These are phyloP conservation scores for Eulithis prunata DNA, from an alignment of 2,888 invertebrate species.

Conservation along the genomic window DNA sequence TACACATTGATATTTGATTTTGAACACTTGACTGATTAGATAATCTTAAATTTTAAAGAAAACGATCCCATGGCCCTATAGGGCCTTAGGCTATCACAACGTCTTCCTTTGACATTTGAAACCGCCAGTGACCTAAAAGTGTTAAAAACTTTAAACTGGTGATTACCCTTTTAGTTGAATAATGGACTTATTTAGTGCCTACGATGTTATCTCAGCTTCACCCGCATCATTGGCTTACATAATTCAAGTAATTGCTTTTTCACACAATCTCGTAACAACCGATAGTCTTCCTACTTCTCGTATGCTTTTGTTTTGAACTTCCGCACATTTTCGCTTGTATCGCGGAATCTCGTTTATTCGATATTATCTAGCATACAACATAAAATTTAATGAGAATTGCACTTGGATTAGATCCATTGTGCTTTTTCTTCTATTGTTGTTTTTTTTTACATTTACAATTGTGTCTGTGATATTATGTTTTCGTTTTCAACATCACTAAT, in stretches of 20 bases:
- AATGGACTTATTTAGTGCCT: background rate
- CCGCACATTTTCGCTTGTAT: slow-evolving; percentile 50
- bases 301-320: slow-evolving; percentile 56
- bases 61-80: too few species aligned
- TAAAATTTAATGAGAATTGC: slow-evolving; percentile 23
- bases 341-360: slow-evolving; percentile 36
- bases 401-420: slow-evolving; percentile 30
- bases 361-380: slow-evolving; percentile 36
- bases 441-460: background rate
- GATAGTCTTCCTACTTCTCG: slow-evolving; percentile 70
- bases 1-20: too few species aligned
- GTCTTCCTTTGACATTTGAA: too few species aligned
- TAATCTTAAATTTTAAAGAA: too few species aligned
- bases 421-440: slow-evolving; percentile 22
- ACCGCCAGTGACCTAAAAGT: too few species aligned
- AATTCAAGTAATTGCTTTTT: slow-evolving; percentile 74
- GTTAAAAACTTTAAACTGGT: too few species aligned
- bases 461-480: background rate
- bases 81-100: too few species aligned
- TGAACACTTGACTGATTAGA: too few species aligned
- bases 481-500: background rate
- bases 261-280: slow-evolving; percentile 66
- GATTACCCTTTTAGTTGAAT: background rate
- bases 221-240: slow-evolving; percentile 71
- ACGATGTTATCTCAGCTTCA: slow-evolving; percentile 39